Evolutionary conservation across 2,113 vertebrate genomes (phyloP), one percentile per base, ranked within the genome.

Genomic region (Scatophagus argus): DNA sequence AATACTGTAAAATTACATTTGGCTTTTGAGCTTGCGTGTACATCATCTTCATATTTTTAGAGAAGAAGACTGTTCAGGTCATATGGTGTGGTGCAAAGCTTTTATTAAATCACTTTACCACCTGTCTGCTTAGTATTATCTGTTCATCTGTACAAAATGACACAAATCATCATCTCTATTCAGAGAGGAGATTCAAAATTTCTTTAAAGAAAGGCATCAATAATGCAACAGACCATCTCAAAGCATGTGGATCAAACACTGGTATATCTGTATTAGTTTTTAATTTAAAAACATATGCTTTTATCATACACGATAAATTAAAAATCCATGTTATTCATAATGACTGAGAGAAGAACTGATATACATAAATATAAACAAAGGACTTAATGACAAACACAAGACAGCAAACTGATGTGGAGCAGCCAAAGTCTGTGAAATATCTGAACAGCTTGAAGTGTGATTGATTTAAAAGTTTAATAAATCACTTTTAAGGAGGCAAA

Each of bases 251-350:
- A 47, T 17, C 19, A 16, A 9, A 36, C 46, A 16, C 43, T 34
- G 0, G 14, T 54, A 10, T 10, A 85, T 81, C 80, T 79, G n/a
- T 43, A 41, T 12, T 84, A 39, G 6, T 63, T 83, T 90, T 92
- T 91, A 92, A 91, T 92, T 90, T 77, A 92, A 91, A 93, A 93
- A 92, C 82, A 87, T 91, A 84, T 78, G 82, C 56, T 74, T 91
- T 90, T 89, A 72, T 93, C 64, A 87, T 89, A 89, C 87, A 91
- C 82, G 86, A 91, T 92, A 90, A 91, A 89, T 91, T 74, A 91
- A 82, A 88, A 91, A 82, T 86, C 74, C 74, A 89, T 86, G 77
- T 86, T 90, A 86, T 86, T 85, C 41, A 79, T 81, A 76, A 83
- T 85, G 82, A 85, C 19, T n/a, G 38, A 61, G 36, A 81, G n/a